These are phyloP conservation scores for Irena cyanogastra DNA, from an alignment of 2,113 vertebrate genomes.

Conservation along the genomic window DNA sequence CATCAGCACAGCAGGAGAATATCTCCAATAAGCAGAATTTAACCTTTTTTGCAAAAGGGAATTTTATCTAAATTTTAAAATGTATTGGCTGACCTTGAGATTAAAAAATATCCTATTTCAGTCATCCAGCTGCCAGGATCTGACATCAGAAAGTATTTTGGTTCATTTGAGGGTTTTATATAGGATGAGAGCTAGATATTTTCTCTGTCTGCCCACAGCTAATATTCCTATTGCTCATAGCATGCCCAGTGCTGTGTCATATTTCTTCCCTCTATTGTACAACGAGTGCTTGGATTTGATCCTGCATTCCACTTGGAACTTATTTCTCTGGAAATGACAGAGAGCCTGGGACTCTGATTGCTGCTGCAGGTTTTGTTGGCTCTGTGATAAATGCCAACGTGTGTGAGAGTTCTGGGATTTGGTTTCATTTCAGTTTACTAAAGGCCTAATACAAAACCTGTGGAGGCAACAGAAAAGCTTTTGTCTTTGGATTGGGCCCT, in stretches of 20 bases:
- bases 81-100: neutral
- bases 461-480: neutral
- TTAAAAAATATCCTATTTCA: neutral
- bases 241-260: neutral
- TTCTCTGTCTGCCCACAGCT: neutral
- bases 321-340: neutral
- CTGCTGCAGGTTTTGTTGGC: neutral
- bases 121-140: neutral
- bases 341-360: neutral
- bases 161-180: neutral
- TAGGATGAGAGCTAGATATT: neutral
- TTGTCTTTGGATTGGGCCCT: slow-evolving; percentile 8
- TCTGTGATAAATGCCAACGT: slow-evolving; percentile 15
- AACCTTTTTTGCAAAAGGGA: neutral
- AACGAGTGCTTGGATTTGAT: neutral
- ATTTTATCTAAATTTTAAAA: neutral
- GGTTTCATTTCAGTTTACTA: slow-evolving; percentile 19
- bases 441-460: neutral
- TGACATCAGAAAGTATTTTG: neutral
- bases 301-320: neutral
- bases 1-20: neutral
- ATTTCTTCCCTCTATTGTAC: neutral
- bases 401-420: neutral
- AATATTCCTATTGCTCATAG: neutral
- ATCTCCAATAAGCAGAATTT: neutral